phyloP scores from a whole-genome alignment of 2,797 vertebrate genomes.

The Graptemys geographica region DNA sequence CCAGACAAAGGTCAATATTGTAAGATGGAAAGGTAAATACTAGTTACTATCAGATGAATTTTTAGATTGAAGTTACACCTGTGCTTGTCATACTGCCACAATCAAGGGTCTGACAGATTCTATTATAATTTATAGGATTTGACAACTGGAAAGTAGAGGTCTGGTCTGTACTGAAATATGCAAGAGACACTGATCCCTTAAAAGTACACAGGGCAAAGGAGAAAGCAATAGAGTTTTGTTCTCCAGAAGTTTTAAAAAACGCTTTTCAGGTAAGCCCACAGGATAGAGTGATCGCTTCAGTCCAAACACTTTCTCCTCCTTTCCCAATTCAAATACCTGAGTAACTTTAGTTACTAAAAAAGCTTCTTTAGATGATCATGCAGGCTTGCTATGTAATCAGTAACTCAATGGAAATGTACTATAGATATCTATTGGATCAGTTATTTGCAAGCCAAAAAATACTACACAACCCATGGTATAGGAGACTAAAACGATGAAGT shows the following conservation, averaged over 20 bases:
- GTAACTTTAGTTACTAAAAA: constrained; percentile 51
- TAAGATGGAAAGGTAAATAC: background rate
- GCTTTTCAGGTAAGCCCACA: constrained; percentile 46
- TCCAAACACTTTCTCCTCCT: constrained; percentile 56
- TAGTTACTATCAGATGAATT: background rate
- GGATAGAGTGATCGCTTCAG: constrained; percentile 57
- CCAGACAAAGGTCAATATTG: background rate
- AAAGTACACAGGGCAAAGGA: background rate
- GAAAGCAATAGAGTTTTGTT: background rate
- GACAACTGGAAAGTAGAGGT: background rate
- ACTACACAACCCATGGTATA: background rate
- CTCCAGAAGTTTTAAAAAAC: constrained; percentile 24
- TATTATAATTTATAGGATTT: background rate
- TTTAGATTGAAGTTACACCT: background rate
- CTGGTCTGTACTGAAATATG: background rate
- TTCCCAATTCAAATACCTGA: constrained; percentile 46
- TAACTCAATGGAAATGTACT: background rate
- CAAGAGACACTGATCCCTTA: background rate
- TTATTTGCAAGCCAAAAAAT: background rate
- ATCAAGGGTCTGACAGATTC: background rate
- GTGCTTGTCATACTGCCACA: background rate
- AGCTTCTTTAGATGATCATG: constrained; percentile 28
- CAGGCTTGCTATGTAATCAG: background rate
- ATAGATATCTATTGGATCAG: background rate
- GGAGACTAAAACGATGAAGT: background rate